Conservation (phyloP, 2,113 vertebrate species). For the Vimba vimba region DNA sequence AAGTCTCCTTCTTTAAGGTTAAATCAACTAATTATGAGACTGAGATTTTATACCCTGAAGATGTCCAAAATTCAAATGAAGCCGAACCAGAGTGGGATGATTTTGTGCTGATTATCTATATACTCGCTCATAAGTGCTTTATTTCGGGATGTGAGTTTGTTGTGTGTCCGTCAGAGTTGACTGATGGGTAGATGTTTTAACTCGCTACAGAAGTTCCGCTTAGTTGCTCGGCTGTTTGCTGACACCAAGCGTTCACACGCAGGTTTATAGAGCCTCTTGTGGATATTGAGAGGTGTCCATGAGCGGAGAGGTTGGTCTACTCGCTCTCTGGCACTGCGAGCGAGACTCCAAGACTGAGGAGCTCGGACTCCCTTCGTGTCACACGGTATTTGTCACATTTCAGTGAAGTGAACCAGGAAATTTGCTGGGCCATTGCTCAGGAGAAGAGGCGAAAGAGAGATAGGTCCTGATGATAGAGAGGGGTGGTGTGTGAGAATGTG, state of each 20-base stretch:
- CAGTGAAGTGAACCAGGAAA: constrained; percentile 66
- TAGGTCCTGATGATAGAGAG: constrained; percentile 49
- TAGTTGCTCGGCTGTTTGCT: constrained; percentile 53
- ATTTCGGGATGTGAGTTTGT: constrained; percentile 33
- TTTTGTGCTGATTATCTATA: neutral
- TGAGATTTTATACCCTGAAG: constrained; percentile 1
- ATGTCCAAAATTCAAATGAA: constrained; percentile 3
- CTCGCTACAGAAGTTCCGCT: constrained; percentile 48
- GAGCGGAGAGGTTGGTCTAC: constrained; percentile 21
- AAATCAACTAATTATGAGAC: constrained; percentile 46
- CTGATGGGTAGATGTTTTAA: constrained; percentile 51
- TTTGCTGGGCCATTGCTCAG: constrained; percentile 58
- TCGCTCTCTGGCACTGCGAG: constrained; percentile 40
- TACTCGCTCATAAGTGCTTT: neutral
- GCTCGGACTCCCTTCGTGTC: constrained; percentile 53
- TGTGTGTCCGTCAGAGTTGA: constrained; percentile 43
- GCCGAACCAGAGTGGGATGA: constrained; percentile 4
- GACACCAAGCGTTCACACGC: constrained; percentile 40
- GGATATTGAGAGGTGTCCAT: constrained; percentile 51
- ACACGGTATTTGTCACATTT: constrained; percentile 65
- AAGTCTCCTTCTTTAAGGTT: constrained; percentile 46
- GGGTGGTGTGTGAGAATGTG: constrained; percentile 1
- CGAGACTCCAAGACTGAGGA: constrained; percentile 48
- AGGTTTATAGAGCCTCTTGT: constrained; percentile 20
- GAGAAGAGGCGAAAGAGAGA: constrained; percentile 60